These are phyloP conservation scores for Ornithoptera alexandrae DNA, from an alignment of 2,888 invertebrate species.

Conservation along the genomic window DNA sequence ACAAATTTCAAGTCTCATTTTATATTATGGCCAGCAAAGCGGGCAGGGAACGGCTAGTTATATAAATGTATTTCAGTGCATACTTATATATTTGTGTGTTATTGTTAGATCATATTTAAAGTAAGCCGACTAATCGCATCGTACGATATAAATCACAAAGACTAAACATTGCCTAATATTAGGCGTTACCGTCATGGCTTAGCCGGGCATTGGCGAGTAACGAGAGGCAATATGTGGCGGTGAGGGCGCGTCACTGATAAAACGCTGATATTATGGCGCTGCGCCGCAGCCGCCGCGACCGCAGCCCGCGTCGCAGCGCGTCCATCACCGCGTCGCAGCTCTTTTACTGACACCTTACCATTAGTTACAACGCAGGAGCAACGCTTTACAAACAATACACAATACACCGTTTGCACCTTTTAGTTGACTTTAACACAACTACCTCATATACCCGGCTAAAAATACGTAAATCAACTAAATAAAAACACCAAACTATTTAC, in stretches of 20 bases:
- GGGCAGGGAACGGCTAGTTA: too few species aligned
- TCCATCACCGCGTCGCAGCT: slow-evolving; percentile 55
- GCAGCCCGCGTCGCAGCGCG: slow-evolving; percentile 45
- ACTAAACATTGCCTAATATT: slow-evolving; percentile 26
- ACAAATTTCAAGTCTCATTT: too few species aligned
- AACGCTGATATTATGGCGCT: slow-evolving; percentile 71
- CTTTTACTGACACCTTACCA: slow-evolving; percentile 37
- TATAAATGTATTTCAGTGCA: too few species aligned
- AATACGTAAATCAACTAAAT: too few species aligned
- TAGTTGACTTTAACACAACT: neutral
- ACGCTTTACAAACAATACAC: slow-evolving; percentile 8
- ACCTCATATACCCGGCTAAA: too few species aligned
- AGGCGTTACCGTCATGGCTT: slow-evolving; percentile 29
- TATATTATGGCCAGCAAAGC: too few species aligned
- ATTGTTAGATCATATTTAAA: too few species aligned
- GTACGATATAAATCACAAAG: slow-evolving; percentile 13
- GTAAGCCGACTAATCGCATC: neutral
- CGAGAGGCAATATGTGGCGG: slow-evolving; percentile 31
- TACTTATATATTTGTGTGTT: too few species aligned
- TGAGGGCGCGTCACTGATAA: slow-evolving; percentile 58
- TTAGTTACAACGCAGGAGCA: slow-evolving; percentile 34
- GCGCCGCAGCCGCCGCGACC: slow-evolving; percentile 46
- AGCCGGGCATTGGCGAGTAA: slow-evolving; percentile 35
- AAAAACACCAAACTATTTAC: too few species aligned
- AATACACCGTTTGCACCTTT: slow-evolving; percentile 4